Evolutionary conservation across 2,113 vertebrate genomes (phyloP).

Genomic region (Ifrita kowaldi): DNA sequence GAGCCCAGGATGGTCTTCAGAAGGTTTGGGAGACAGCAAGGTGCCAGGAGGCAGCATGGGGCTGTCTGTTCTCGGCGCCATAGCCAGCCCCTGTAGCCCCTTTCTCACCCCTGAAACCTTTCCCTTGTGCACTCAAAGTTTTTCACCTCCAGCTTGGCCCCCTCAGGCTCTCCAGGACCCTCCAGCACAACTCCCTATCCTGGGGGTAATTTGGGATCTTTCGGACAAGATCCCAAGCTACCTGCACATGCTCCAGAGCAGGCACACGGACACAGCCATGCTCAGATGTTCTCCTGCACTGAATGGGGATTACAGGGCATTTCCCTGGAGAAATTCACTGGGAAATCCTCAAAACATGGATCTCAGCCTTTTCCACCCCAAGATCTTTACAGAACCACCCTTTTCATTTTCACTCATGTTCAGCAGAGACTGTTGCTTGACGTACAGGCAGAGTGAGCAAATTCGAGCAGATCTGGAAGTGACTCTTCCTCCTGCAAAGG

Average conservation of each 20-base stretch:
- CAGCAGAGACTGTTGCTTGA: not conserved
- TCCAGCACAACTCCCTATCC: not conserved
- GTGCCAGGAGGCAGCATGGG: not conserved
- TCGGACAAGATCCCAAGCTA: not conserved
- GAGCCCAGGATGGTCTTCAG: not conserved
- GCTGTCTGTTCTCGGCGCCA: not conserved
- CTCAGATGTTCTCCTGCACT: not conserved
- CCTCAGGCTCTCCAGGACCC: not conserved
- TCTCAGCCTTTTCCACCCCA: not conserved
- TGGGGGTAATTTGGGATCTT: too few species aligned
- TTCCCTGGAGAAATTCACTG: not conserved
- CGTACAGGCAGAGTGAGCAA: not conserved
- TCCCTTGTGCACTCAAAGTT: not conserved
- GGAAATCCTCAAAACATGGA: not conserved
- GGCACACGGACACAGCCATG: accelerated
- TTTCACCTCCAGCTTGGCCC: not conserved
- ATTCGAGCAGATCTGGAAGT: not conserved
- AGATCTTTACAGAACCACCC: not conserved
- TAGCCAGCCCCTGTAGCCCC: not conserved
- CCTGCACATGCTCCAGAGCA: not conserved
- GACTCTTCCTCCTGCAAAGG: not conserved
- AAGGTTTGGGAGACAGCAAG: not conserved
- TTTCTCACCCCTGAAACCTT: not conserved
- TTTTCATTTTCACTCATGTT: not conserved
- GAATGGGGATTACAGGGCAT: not conserved